Base-by-base conservation (phyloP, 1,140 invertebrate genomes). In the Diuraphis noxia region DNA sequence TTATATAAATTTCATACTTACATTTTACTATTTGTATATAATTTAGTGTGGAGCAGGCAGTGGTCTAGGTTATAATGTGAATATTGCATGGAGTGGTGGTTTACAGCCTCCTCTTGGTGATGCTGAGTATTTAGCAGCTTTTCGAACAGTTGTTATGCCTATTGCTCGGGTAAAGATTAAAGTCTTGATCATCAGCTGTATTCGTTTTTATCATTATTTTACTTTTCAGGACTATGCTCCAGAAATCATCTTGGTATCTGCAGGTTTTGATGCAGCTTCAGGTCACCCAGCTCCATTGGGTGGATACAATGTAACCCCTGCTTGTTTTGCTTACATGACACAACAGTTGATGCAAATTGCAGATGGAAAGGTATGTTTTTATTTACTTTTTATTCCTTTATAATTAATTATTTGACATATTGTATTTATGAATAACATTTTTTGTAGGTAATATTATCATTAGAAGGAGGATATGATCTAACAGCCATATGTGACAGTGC, bases 261-360 rank as follows among this genome's bases (percentile, higher is more conserved):
- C 98, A 92, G 99, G 99, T 43, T 99, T 99, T 94, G 99, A 99
- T 95, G 99, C 98, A 8, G 98, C 98, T 19, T 95, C 95, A 34
- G 98, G 98, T 1, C 99, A 99, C 94, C 96, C 98, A 1, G 96
- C 98, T 34, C 98, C 98, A 0, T 95, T 99, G 40, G 99, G 99
- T 88, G 99, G 99, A 88, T 99, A 99, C 94, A 96, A 96, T 93
- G 96, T 99, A 17, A 98, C 98, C 84, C 96, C 98, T 3, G 97
- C 97, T 7, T 99, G 98, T 95, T 99, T 99, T 95, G 99, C 98
- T 92, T 96, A 97, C 93, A 99, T 99, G 97, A 99, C 99, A 23
- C 96, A 97, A 92, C 97, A 99, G 93, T 94, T 99, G 77, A 97
- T 99, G 95, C 96, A 96, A 92, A 94, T 99, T 92, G 98, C 98